Evolutionary conservation across 1,140 invertebrate species (phyloP).

Genomic region (Cydia strobilella): DNA sequence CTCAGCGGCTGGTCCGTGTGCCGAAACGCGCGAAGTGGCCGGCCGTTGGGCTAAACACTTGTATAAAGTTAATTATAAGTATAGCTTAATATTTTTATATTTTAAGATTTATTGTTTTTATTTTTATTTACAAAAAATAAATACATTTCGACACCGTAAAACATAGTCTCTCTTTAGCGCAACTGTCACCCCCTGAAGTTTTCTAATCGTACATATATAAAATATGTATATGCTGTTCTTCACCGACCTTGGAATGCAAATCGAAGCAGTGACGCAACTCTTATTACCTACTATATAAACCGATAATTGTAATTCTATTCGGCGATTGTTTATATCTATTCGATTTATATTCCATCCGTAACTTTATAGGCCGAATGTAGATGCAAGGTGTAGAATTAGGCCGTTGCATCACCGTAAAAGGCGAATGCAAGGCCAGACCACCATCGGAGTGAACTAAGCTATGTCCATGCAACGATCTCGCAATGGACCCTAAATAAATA

Average conservation of each 20-base stretch:
- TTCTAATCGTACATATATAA: not conserved
- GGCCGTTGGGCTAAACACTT: slow-evolving; percentile 66
- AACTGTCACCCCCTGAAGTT: not conserved
- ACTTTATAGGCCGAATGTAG: not conserved
- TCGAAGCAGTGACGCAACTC: slow-evolving; percentile 7
- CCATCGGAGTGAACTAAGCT: not conserved
- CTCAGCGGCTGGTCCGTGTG: slow-evolving; percentile 40
- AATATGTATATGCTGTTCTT: not conserved
- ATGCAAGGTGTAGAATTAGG: slow-evolving; percentile 15
- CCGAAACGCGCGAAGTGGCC: slow-evolving; percentile 62
- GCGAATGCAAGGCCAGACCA: slow-evolving; percentile 22
- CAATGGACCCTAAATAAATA: not conserved
- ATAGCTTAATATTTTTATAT: slow-evolving; percentile 69
- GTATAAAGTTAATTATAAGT: slow-evolving; percentile 77
- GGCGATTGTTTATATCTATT: slow-evolving; percentile 30
- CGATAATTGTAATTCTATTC: slow-evolving; percentile 26
- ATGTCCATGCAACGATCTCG: not conserved
- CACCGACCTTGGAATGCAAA: slow-evolving; percentile 27
- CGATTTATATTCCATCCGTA: slow-evolving; percentile 15
- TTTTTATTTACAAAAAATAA: slow-evolving; percentile 75
- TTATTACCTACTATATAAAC: slow-evolving; percentile 3
- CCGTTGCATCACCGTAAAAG: slow-evolving; percentile 2
- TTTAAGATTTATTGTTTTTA: slow-evolving; percentile 53
- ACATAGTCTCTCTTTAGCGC: not conserved
- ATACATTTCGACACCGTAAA: slow-evolving; percentile 78